Base-by-base conservation (phyloP, 2,797 vertebrate species). In the Lepus townsendii region DNA sequence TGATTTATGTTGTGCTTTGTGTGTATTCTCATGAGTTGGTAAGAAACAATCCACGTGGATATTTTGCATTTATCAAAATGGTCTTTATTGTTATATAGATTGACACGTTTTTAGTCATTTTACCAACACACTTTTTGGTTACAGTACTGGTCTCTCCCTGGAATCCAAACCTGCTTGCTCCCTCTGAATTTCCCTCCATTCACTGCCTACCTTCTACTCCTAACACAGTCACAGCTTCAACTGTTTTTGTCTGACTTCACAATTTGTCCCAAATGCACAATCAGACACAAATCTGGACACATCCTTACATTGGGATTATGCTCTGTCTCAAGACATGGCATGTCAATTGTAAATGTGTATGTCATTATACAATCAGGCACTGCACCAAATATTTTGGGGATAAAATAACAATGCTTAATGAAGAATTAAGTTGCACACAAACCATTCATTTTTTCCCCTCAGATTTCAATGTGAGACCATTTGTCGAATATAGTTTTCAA, bases 401-500 rank as follows among this genome's bases (percentile, higher is more conserved):
- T 63, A 83, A 92, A 1, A 32, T 66, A 69, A 69, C 68, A 57
- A 10, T 85, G 24, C 7, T 83, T 72, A 92, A 72, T 35, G 71
- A 83, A 76, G 30, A 90, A 79, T 16, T 83, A 52, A 83, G 83
- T 73, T 66, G 38, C 30, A 76, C 27, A 79, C 10, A 88, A 69
- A 89, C 30, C n/a, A 77, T 69, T 60, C 69, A 76, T 66, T 16
- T 9, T 19, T 7, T 0, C 38, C 4, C 57, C 17, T 38, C 52
- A 54, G 20, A 80, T 52, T 47, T 79, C 65, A 62, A 32, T 69
- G 10, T 83, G 14, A 91, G 57, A 75, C 78, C 26, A 60, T 94
- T 93, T 93, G 22, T 80, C 75, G 91, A 82, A 83, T 76, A 22
- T n/a, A 65, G 30, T 90, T 95, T 93, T 92, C 69, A 92, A 68